Evolutionary conservation across 2,797 vertebrate genomes (phyloP), one percentile per base, ranked within the genome.

Genomic region (Hyperoplus lanceolatus): DNA sequence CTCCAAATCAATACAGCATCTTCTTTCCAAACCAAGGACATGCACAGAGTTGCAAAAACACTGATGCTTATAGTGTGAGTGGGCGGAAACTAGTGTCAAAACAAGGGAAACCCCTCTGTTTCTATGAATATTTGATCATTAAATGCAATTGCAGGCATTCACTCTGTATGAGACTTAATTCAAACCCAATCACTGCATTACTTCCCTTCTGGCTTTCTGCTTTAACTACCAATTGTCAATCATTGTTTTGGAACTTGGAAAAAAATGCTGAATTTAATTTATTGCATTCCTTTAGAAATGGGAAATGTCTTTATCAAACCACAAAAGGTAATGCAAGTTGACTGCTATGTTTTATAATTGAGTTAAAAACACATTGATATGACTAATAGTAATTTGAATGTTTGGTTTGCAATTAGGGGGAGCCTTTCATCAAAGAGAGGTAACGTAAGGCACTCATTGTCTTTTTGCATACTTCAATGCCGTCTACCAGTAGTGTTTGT

Each of bases 41-140:
- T 60, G 48, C 61, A 49, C 7, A 49, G 43, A 70, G 39, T 16
- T 64, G 18, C 58, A 65, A 29, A 65, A 80, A 61, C 45, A 45
- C n/a, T 8, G 43, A 42, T 77, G 71, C 70, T 79, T 68, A 74
- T 38, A 62, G n/a, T 41, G 54, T 10, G 57, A 54, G 53, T 56
- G 43, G 29, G 49, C 2, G 2, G 39, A 68, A 39, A 59, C 5
- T 29, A 29, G 29, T 4, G 36, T 49, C 18, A 58, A 56, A 77
- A 76, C 1, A 60, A 10, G 36, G 70, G 76, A 74, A 50, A 7
- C n/a, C 42, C 51, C 53, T 36, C 10, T 60, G 65, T 60, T 10
- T 29, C 49, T 54, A 36, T 11, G 16, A 48, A 63, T 49, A 48
- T 18, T 18, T n/a, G n/a, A 16, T 38, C 51, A 13, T 43, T 43